Percentiles rank a stretch among this genome's conserved stretches.
phyloP scores from a whole-genome alignment of 92 coral and sea anemone species.

The Porites divaricata region DNA sequence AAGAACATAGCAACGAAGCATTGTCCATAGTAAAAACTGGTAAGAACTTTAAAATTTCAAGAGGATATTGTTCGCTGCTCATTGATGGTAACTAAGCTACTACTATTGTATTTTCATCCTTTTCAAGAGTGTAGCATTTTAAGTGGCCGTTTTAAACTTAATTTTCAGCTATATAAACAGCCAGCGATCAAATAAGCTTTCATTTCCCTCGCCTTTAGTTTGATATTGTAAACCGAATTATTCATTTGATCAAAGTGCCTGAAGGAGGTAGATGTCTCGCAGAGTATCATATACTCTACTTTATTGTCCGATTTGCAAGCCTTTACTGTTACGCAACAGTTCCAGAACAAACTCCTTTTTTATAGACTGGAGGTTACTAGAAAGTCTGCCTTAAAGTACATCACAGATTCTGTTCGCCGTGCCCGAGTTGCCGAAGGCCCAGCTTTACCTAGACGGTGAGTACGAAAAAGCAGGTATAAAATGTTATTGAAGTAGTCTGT shows the following conservation, averaged over 20 bases:
- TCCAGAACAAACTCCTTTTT: not conserved
- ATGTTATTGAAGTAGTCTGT: not conserved
- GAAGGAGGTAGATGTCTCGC: not conserved
- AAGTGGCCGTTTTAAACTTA: slow-evolving; percentile 24
- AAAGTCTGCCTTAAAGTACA: not conserved
- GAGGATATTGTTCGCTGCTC: too few relatives aligned
- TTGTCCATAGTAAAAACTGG: not conserved
- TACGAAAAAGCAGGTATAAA: not conserved
- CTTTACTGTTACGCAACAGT: not conserved
- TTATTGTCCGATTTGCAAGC: not conserved
- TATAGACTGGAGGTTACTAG: not conserved
- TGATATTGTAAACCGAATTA: not conserved
- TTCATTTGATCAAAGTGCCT: not conserved
- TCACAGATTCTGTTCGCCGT: not conserved
- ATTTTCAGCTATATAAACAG: slow-evolving; percentile 9
- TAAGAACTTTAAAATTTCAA: not conserved
- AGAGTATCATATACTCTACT: not conserved
- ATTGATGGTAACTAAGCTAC: not conserved
- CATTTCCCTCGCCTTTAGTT: not conserved
- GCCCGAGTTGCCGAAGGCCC: not conserved
- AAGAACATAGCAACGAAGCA: not conserved
- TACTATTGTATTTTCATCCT: not conserved
- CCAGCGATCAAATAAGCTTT: not conserved
- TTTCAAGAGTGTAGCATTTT: slow-evolving; percentile 8
- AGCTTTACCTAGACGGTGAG: not conserved